Evolutionary conservation across 2,797 vertebrate species (phyloP).

Genomic region (Octomys mimax): DNA sequence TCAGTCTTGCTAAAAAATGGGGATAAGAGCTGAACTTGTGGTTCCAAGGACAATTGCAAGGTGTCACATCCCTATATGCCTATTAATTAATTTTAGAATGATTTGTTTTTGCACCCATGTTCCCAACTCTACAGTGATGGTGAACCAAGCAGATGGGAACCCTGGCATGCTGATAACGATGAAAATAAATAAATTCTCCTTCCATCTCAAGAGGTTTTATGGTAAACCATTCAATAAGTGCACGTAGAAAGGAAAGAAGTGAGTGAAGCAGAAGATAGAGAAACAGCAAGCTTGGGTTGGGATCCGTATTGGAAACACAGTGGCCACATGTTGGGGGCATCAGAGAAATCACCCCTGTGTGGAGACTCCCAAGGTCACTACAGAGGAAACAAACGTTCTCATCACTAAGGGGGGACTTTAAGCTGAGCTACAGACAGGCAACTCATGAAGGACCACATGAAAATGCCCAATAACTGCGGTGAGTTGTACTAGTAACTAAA

Average conservation of each 20-base stretch:
- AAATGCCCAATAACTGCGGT: background rate
- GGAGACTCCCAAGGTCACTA: background rate
- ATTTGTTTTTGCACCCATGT: background rate
- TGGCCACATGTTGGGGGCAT: background rate
- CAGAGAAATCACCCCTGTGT: background rate
- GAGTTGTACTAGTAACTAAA: background rate
- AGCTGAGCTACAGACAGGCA: background rate
- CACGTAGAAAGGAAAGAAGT: background rate
- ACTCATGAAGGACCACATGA: background rate
- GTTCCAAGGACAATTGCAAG: background rate
- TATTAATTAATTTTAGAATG: slow-evolving; percentile 52
- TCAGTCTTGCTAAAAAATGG: background rate
- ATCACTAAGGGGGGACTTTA: background rate
- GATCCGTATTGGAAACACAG: background rate
- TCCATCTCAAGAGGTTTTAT: background rate
- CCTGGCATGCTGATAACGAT: background rate
- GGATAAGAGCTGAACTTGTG: background rate
- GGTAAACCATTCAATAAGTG: background rate
- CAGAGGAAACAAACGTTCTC: background rate
- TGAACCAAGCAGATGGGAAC: background rate
- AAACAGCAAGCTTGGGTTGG: background rate
- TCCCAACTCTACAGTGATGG: background rate
- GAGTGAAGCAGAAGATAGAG: background rate
- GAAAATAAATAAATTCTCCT: slow-evolving; percentile 45
- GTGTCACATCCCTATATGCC: slow-evolving; percentile 28